phyloP scores from a whole-genome alignment of 2,113 vertebrate genomes.

The Macheiramphus alcinus region DNA sequence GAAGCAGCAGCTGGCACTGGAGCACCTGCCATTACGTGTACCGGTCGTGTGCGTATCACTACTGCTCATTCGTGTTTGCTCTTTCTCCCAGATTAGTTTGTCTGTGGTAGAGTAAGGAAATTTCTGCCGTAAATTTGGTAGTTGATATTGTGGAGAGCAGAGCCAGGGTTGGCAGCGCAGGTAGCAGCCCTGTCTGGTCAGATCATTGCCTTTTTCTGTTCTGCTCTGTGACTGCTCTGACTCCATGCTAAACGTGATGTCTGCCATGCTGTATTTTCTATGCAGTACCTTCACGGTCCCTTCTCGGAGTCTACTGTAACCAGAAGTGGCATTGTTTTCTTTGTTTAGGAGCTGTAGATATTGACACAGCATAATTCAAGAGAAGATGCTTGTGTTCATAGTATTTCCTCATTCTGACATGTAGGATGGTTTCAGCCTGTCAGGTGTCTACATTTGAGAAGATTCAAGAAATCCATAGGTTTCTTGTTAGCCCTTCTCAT shows the following conservation, averaged over 20 bases:
- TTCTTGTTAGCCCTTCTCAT: neutral
- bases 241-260: fast-evolving
- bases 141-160: neutral
- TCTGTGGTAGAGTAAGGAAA: neutral
- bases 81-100: neutral
- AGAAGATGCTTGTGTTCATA: neutral
- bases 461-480: neutral
- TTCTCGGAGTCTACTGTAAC: neutral
- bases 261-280: neutral
- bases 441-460: neutral
- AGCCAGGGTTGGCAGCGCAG: neutral
- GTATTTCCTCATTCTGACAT: neutral
- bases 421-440: neutral
- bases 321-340: neutral
- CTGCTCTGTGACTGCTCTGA: neutral
- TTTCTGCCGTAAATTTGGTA: neutral
- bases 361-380: neutral
- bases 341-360: neutral
- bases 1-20: neutral
- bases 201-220: neutral
- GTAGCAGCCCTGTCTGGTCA: neutral
- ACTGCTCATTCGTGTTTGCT: neutral
- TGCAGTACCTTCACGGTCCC: neutral
- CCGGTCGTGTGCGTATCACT: fast-evolving
- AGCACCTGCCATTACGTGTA: fast-evolving